Conservation (phyloP, 2,888 invertebrate genomes). For the Branchipolynoe longqiensis region DNA sequence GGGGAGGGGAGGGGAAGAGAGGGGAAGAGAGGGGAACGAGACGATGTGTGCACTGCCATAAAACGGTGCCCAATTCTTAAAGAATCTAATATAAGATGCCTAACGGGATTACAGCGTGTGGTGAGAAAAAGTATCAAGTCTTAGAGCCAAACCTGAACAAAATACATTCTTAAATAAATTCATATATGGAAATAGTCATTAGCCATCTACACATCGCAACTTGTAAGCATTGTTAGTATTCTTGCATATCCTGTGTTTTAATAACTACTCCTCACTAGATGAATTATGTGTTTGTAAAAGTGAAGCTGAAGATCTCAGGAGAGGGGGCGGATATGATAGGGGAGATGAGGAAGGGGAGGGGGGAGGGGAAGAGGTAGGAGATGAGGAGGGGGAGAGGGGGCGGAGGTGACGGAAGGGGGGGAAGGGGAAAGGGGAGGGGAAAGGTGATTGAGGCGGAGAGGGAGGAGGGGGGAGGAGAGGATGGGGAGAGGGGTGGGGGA, state of each 20-base stretch:
- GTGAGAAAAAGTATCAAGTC: too few species aligned
- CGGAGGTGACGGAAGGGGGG: neutral
- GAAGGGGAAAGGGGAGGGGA: neutral
- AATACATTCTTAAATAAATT: too few species aligned
- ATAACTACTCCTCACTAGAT: too few species aligned
- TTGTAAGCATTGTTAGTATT: neutral
- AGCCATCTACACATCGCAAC: neutral
- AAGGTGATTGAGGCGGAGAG: neutral
- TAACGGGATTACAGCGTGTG: too few species aligned
- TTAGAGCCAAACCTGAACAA: too few species aligned
- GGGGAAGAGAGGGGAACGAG: too few species aligned
- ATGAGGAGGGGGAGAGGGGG: neutral
- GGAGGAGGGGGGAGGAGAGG: slow-evolving; percentile 3
- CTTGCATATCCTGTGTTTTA: neutral
- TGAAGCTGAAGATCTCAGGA: neutral
- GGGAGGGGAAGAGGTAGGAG: neutral
- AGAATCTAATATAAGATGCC: too few species aligned
- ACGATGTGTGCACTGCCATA: too few species aligned
- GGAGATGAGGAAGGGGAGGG: neutral
- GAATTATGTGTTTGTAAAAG: too few species aligned
- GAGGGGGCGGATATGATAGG: neutral
- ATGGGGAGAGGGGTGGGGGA: neutral
- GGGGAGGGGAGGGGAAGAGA: too few species aligned
- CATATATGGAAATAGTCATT: neutral
- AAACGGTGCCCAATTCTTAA: too few species aligned